Evolutionary conservation across 2,797 vertebrate genomes (phyloP).

Genomic region (Chloroceryle inda): DNA sequence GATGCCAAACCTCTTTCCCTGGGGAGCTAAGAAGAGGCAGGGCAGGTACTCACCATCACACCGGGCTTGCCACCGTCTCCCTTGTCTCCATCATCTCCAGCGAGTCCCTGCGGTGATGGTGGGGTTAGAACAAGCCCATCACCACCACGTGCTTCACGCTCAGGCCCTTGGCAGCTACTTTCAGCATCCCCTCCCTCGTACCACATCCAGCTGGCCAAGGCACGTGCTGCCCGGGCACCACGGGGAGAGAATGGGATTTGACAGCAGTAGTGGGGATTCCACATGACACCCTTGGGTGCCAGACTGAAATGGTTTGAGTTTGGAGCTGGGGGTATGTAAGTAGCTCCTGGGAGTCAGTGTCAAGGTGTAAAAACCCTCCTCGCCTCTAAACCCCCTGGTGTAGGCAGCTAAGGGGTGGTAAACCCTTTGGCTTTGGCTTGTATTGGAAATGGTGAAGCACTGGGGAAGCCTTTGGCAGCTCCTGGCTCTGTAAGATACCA

Average conservation of each 20-base stretch:
- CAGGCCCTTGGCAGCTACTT: background rate
- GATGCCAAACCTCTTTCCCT: background rate
- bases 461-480: background rate
- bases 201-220: rapidly evolving
- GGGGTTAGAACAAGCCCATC: background rate
- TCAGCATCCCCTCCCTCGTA: background rate
- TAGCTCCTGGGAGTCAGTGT: background rate
- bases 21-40: background rate
- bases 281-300: background rate
- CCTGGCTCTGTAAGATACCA: background rate
- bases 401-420: background rate
- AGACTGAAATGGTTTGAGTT: background rate
- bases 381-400: rapidly evolving
- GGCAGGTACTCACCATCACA: slow-evolving; percentile 73
- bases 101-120: slow-evolving; percentile 77
- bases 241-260: rapidly evolving
- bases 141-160: rapidly evolving
- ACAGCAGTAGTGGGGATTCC: rapidly evolving
- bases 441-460: background rate
- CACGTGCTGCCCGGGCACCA: rapidly evolving
- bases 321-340: background rate
- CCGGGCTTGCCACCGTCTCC: slow-evolving; percentile 84
- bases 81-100: slow-evolving; percentile 80
- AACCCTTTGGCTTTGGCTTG: background rate
- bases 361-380: background rate